These are phyloP conservation scores for Dicyrtoma fusca DNA, from an alignment of 2,888 invertebrate genomes.

Conservation along the genomic window DNA sequence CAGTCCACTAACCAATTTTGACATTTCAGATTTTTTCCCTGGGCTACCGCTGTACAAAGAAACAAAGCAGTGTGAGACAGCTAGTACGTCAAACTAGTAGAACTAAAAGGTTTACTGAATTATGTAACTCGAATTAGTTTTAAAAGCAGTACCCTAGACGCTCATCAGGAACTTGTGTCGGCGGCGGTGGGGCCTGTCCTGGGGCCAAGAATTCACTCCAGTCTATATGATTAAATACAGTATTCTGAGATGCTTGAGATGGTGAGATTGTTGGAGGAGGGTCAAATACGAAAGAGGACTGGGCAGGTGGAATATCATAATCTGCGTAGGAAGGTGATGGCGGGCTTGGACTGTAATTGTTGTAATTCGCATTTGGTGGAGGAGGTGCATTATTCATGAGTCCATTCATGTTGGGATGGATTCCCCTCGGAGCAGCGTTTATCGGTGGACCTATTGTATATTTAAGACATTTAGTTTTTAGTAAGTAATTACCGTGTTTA, in stretches of 20 bases:
- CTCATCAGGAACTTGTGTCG: constrained; percentile 47
- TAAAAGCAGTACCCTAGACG: constrained; percentile 17
- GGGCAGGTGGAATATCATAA: constrained; percentile 16
- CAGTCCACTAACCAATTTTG: constrained; percentile 1
- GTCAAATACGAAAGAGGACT: constrained; percentile 23
- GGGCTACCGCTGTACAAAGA: background rate
- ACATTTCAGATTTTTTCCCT: constrained; percentile 1
- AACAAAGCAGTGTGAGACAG: background rate
- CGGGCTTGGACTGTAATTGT: constrained; percentile 10
- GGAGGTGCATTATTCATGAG: background rate
- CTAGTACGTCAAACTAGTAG: no score
- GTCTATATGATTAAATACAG: constrained; percentile 54
- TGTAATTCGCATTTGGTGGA: constrained; percentile 14
- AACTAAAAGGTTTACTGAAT: no score
- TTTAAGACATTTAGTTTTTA: no score
- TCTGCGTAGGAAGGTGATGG: constrained; percentile 16
- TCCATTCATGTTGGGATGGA: constrained; percentile 9
- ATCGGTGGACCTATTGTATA: constrained; percentile 1
- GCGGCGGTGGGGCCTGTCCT: constrained; percentile 51
- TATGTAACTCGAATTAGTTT: no score
- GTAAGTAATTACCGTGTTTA: no score
- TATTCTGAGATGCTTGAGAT: constrained; percentile 39
- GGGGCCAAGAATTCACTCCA: constrained; percentile 55
- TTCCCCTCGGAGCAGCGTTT: constrained; percentile 2
- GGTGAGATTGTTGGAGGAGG: constrained; percentile 11